phyloP scores from a whole-genome alignment of 2,888 invertebrate genomes.

The Polyommatus iphigenia region DNA sequence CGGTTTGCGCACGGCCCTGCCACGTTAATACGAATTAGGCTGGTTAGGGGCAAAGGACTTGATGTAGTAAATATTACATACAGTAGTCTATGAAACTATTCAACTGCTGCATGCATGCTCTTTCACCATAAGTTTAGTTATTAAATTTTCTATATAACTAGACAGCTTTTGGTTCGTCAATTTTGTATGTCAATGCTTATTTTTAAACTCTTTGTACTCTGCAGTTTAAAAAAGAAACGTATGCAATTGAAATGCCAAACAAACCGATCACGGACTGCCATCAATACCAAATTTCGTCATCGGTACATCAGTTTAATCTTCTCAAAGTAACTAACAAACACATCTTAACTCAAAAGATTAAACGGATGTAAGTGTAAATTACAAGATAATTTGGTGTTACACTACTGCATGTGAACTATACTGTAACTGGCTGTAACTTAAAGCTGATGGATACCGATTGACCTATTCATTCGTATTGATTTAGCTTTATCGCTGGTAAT shows the following conservation, averaged over 20 bases:
- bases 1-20: slow-evolving; percentile 31
- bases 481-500: slow-evolving; percentile 70
- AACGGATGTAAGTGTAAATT: not conserved
- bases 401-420: not conserved
- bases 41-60: slow-evolving; percentile 33
- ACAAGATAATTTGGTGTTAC: not conserved
- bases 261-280: too few relatives aligned
- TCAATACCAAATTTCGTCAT: too few relatives aligned
- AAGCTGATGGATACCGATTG: slow-evolving; percentile 58
- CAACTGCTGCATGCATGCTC: too few relatives aligned
- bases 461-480: slow-evolving; percentile 64
- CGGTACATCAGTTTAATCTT: not conserved
- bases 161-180: too few relatives aligned
- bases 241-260: too few relatives aligned
- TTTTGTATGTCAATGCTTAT: too few relatives aligned
- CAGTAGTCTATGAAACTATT: not conserved
- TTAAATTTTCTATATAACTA: too few relatives aligned
- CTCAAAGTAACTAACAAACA: not conserved
- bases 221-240: too few relatives aligned
- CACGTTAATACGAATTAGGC: slow-evolving; percentile 36
- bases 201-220: too few relatives aligned
- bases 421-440: slow-evolving; percentile 32
- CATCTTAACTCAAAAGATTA: not conserved
- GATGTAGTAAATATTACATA: not conserved
- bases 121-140: too few relatives aligned